Conservation (phyloP, 2,888 invertebrate species). For the Lithophane semibrunnea region DNA sequence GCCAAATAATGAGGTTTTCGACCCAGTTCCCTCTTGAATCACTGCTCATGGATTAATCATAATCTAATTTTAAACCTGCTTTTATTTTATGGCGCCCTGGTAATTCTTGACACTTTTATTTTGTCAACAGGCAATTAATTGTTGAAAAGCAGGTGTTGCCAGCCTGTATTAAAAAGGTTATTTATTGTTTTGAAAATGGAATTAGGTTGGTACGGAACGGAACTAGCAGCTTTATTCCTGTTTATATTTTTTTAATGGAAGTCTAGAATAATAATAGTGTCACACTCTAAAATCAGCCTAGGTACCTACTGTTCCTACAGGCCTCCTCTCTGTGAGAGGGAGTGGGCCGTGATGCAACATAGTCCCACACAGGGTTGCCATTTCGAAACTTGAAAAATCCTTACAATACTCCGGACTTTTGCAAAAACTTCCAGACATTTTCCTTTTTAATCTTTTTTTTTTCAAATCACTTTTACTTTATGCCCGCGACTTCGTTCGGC, state of each 20-base stretch:
- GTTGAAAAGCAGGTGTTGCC: constrained; percentile 51
- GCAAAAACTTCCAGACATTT: neutral
- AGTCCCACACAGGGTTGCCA: neutral
- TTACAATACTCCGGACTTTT: neutral
- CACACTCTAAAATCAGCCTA: neutral
- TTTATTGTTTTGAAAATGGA: constrained; percentile 19
- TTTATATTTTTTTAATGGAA: neutral
- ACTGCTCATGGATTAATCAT: constrained; percentile 45
- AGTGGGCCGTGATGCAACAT: neutral
- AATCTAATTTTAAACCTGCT: constrained; percentile 44
- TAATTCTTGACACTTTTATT: constrained; percentile 46
- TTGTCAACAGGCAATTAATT: constrained; percentile 50
- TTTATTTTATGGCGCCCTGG: constrained; percentile 31
- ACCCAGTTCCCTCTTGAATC: constrained; percentile 41
- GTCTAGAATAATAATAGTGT: neutral
- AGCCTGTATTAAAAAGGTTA: constrained; percentile 20
- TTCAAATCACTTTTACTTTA: neutral
- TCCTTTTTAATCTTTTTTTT: too few species aligned
- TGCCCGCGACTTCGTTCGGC: neutral
- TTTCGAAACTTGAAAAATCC: neutral
- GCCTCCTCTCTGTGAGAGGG: too few species aligned
- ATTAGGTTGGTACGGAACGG: constrained; percentile 28
- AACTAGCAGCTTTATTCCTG: constrained; percentile 13
- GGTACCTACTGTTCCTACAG: neutral
- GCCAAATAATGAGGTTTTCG: constrained; percentile 54